These are phyloP conservation scores for Lineus longissimus DNA, from an alignment of 1,140 invertebrate genomes.

Conservation along the genomic window DNA sequence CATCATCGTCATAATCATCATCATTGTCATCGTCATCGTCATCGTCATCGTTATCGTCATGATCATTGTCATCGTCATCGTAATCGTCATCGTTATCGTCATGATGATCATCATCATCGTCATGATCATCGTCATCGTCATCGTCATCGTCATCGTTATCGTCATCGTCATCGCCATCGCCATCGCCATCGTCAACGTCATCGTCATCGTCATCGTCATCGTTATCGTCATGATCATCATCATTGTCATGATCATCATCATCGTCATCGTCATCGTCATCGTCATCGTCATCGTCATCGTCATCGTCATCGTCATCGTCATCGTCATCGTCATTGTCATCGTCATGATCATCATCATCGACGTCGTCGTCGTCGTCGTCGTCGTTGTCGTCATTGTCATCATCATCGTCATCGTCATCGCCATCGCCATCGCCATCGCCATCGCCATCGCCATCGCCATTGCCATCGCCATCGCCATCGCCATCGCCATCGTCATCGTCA, in stretches of 20 bases:
- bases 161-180: not conserved
- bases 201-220: not conserved
- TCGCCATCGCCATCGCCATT: not conserved
- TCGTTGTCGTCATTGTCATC: not conserved
- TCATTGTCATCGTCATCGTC: not conserved
- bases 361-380: not conserved
- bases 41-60: not conserved
- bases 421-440: not conserved
- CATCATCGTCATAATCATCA: too few species aligned
- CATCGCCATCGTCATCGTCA: not conserved
- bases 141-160: constrained; percentile 1
- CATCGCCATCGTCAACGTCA: not conserved
- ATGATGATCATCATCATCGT: too few species aligned
- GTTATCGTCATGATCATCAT: too few species aligned
- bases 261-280: not conserved
- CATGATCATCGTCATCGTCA: too few species aligned
- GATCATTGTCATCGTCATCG: too few species aligned
- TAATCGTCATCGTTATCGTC: too few species aligned
- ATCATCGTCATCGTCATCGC: not conserved
- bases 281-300: not conserved
- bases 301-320: not conserved
- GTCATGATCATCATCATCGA: too few species aligned
- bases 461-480: not conserved
- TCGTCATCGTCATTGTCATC: too few species aligned
- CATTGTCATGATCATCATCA: not conserved